phyloP scores from a whole-genome alignment of 2,113 vertebrate species.

The Ctenomys sociabilis region DNA sequence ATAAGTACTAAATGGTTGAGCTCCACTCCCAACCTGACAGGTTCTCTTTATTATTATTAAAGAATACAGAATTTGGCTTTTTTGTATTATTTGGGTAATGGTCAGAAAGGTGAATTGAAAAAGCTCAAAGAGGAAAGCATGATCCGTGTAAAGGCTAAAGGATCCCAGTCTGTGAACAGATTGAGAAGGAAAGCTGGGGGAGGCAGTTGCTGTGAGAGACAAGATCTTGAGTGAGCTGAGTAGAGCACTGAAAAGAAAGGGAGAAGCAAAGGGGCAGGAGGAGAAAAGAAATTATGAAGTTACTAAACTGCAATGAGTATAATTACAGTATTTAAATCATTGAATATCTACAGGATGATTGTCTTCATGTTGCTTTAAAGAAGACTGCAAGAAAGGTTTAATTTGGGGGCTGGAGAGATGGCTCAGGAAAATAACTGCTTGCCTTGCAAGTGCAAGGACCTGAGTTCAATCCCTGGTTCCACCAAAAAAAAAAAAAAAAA shows the following conservation, averaged over 20 bases:
- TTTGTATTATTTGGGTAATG: neutral
- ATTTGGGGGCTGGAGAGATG: too few species aligned
- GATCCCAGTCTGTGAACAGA: neutral
- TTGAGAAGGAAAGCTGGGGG: neutral
- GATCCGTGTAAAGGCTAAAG: neutral
- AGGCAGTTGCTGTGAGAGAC: neutral
- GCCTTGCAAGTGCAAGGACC: too few species aligned
- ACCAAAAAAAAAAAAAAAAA: too few species aligned
- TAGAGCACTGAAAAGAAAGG: neutral
- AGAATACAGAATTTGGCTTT: neutral
- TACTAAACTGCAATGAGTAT: neutral
- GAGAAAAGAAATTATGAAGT: neutral
- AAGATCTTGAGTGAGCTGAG: neutral
- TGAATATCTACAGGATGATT: neutral
- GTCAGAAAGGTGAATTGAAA: neutral
- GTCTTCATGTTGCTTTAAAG: constrained; percentile 34
- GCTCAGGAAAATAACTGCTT: too few species aligned
- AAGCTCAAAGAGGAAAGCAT: neutral
- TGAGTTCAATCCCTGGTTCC: too few species aligned
- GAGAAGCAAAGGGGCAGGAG: neutral
- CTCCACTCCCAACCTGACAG: neutral
- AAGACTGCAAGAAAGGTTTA: neutral
- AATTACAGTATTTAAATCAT: neutral
- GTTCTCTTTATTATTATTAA: neutral
- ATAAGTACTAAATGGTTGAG: neutral